A percentile compares a stretch with the other conserved stretches of the same genome.
phyloP scores from a whole-genome alignment of 2,888 invertebrate genomes.

The Gryllus longicercus region DNA sequence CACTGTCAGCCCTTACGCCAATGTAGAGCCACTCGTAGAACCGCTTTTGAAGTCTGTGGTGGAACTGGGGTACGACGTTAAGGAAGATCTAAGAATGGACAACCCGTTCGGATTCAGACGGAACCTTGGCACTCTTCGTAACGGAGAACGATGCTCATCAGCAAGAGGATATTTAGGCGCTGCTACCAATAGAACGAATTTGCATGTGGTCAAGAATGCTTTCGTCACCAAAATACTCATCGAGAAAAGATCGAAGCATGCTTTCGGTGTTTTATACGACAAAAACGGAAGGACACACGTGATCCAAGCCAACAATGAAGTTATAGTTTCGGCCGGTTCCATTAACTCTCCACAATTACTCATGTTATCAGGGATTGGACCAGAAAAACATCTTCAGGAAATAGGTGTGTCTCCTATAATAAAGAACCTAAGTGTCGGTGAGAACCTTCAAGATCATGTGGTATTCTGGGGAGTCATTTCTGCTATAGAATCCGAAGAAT shows the following conservation, averaged over 20 bases:
- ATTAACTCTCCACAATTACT: conserved; percentile 60
- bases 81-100: no score
- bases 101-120: no score
- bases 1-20: conserved; percentile 47
- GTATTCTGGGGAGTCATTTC: not conserved
- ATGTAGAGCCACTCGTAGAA: conserved; percentile 51
- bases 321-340: conserved; percentile 56
- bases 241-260: conserved; percentile 58
- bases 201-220: conserved; percentile 62
- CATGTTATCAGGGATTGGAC: conserved; percentile 58
- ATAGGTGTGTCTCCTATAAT: conserved; percentile 43
- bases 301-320: conserved; percentile 46
- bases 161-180: conserved; percentile 63
- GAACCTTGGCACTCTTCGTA: conserved; percentile 45
- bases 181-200: conserved; percentile 58
- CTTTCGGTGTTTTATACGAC: conserved; percentile 65
- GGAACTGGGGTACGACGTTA: conserved; percentile 48
- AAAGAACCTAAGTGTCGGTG: conserved; percentile 39
- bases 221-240: conserved; percentile 64
- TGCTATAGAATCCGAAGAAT: not conserved
- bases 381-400: conserved; percentile 45
- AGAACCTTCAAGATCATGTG: conserved; percentile 50
- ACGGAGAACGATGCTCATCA: conserved; percentile 52
- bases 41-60: conserved; percentile 48
- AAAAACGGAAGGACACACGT: conserved; percentile 50